Base-by-base conservation (phyloP, 2,797 vertebrate species). In the Enteromius argenteus region DNA sequence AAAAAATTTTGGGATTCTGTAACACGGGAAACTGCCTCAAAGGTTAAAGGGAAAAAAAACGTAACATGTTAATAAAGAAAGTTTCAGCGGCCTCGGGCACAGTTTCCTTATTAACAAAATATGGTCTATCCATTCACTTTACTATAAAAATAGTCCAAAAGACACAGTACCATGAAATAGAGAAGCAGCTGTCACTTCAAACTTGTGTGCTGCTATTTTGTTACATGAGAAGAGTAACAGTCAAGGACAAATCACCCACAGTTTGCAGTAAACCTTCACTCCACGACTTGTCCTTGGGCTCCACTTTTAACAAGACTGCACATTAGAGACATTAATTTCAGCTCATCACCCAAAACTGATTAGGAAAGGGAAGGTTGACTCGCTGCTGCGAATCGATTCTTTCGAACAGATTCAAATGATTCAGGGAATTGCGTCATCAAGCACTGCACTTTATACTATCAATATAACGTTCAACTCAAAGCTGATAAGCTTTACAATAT, bases 21-120 rank as follows among this genome's bases (percentile, higher is more conserved):
- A 32, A 66, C 19, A 19, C 4, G 30, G 27, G 7, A 32, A 44
- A 56, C 67, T 23, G 10, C 74, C 35, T 74, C 4, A 74, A 81
- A 42, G 32, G 8, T n/a, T 30, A 23, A 35, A 67, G 9, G 21
- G 9, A 39, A 23, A 35, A 44, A n/a, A 80, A n/a, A 1, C 4
- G 11, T 39, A 37, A 21, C 3, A 44, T 32, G 62, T 35, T 11
- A 79, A 69, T 30, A 42, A 17, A 76, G 80, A 42, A 87, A 67
- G 80, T 77, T 85, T 37, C 46, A 74, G 39, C 58, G 77, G 21
- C 64, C 35, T 76, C 19, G 62, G 56, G 73, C 10, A 68, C 39
- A 82, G 30, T 44, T 66, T 83, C 11, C 13, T 83, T 46, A 73
- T 46, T 80, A 69, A 42, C 27, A 42, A 80, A 69, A 77, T n/a